Conservation (phyloP, 2,113 vertebrate species). For the Odocoileus virginianus region DNA sequence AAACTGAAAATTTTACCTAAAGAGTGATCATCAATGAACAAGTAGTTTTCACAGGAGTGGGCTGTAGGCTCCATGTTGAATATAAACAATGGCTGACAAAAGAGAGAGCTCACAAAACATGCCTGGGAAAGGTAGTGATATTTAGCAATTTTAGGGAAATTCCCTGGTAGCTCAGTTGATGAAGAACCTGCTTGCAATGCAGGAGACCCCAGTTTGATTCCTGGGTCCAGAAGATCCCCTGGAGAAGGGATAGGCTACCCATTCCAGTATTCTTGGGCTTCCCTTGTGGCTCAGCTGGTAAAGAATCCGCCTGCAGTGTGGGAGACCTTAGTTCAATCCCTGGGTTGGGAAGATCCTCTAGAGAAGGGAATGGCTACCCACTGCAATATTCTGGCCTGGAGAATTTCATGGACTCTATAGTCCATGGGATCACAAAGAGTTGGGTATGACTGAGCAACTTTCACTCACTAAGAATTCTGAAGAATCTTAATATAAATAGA, state of each 20-base stretch:
- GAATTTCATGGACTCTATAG: neutral
- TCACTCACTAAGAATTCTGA: neutral
- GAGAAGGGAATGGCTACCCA: neutral
- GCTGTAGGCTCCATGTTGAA: neutral
- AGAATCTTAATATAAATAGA: neutral
- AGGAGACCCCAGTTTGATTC: neutral
- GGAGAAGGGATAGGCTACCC: neutral
- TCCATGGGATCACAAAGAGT: neutral
- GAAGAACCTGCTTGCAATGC: neutral
- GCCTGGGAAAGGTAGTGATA: neutral
- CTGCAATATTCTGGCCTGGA: neutral
- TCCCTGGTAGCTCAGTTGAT: neutral
- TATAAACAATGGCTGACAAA: neutral
- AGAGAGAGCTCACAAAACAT: neutral
- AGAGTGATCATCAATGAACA: neutral
- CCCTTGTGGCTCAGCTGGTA: neutral
- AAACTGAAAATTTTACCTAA: neutral
- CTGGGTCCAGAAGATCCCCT: neutral
- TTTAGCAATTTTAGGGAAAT: neutral
- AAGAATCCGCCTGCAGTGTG: neutral
- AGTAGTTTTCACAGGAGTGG: neutral
- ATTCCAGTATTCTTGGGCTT: neutral
- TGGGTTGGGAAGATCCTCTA: neutral
- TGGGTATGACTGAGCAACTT: neutral
- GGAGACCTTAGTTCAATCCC: neutral